phyloP scores from a whole-genome alignment of 2,888 invertebrate species.

The Halictus ligatus region DNA sequence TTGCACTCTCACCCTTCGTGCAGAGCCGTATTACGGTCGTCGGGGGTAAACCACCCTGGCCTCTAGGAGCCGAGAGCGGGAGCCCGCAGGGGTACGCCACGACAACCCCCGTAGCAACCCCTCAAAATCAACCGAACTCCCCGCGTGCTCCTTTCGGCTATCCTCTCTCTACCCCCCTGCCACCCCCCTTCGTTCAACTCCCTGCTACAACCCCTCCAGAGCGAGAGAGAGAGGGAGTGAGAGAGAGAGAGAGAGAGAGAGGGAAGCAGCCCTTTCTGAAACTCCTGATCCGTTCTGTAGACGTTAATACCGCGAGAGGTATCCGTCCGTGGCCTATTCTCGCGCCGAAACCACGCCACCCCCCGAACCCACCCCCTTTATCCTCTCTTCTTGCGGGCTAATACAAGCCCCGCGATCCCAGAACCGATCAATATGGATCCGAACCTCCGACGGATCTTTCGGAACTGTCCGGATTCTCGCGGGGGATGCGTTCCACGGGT shows the following conservation, averaged over 20 bases:
- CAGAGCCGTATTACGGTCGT: conserved; percentile 79
- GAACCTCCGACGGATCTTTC: conserved; percentile 10
- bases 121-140: conserved; percentile 83
- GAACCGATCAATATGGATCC: conserved; percentile 25
- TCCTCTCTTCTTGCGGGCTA: conserved; percentile 66
- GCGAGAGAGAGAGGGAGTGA: conserved; percentile 64
- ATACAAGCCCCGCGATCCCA: conserved; percentile 27
- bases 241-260: background rate
- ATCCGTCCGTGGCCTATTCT: conserved; percentile 77
- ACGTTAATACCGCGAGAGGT: conserved; percentile 85
- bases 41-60: conserved; percentile 76
- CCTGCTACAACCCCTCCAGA: conserved; percentile 70
- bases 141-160: conserved; percentile 52
- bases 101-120: conserved; percentile 84
- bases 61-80: conserved; percentile 79
- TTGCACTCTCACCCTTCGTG: conserved; percentile 71
- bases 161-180: conserved; percentile 24
- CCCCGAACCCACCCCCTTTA: background rate
- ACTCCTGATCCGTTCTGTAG: conserved; percentile 85
- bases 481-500: background rate
- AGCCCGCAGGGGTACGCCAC: conserved; percentile 81
- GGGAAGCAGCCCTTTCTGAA: conserved; percentile 81
- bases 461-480: background rate
- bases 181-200: conserved; percentile 71
- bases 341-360: conserved; percentile 77